Percentiles rank a stretch among this genome's conserved stretches.
Evolutionary conservation across 2,113 vertebrate species (phyloP).

Genomic region (Colius striatus): DNA sequence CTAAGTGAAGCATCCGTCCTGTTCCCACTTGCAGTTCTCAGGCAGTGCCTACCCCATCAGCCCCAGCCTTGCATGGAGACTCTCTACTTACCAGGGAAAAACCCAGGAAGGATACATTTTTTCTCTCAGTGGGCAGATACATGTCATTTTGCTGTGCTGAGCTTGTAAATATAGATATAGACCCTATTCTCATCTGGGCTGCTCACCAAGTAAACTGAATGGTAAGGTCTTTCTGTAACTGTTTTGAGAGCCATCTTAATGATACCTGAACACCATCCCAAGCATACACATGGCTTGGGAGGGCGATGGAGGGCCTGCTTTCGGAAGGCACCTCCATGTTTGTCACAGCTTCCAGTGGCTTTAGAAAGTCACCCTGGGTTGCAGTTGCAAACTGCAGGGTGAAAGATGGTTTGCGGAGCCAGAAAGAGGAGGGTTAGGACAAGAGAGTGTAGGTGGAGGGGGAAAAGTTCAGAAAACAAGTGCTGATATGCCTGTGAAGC

Average conservation of each 20-base stretch:
- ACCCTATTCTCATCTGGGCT: not conserved
- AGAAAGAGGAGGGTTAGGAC: not conserved
- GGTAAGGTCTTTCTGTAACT: not conserved
- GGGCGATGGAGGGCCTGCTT: not conserved
- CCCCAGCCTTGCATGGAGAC: rapidly evolving
- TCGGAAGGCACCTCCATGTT: not conserved
- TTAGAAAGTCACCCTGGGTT: not conserved
- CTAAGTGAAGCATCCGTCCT: not conserved
- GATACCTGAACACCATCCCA: not conserved
- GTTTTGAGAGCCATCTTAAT: not conserved
- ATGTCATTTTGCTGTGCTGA: not conserved
- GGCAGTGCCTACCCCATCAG: not conserved
- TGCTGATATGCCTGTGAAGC: not conserved
- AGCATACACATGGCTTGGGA: not conserved
- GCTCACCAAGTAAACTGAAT: not conserved
- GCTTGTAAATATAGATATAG: not conserved
- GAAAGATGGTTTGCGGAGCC: not conserved
- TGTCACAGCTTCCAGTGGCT: not conserved
- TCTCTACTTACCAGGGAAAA: not conserved
- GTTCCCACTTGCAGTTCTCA: rapidly evolving
- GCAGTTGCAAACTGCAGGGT: not conserved
- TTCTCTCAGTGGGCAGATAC: not conserved
- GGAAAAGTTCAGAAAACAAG: not conserved
- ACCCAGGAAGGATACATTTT: not conserved
- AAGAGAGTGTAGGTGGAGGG: not conserved